These are phyloP conservation scores for Pocota personata DNA, from an alignment of 2,888 invertebrate genomes.

Conservation along the genomic window DNA sequence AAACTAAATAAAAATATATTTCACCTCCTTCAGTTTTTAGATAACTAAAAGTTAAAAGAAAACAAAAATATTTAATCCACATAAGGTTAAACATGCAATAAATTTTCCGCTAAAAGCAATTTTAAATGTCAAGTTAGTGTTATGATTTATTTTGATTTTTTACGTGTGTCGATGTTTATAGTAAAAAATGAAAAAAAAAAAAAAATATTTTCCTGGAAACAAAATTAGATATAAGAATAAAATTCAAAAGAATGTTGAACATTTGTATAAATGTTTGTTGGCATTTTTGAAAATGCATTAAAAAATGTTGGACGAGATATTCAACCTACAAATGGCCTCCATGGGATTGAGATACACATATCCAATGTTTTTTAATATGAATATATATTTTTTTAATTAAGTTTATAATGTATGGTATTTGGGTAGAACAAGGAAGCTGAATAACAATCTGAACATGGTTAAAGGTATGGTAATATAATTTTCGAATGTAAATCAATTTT, in stretches of 20 bases:
- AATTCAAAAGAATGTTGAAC: background rate
- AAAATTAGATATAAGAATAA: background rate
- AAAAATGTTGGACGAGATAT: background rate
- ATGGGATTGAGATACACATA: slow-evolving; percentile 6
- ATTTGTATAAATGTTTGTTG: background rate
- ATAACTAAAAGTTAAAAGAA: background rate
- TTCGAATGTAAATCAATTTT: too few species aligned
- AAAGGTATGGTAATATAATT: too few species aligned
- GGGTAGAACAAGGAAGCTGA: background rate
- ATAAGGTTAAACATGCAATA: slow-evolving; percentile 12
- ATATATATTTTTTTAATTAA: background rate
- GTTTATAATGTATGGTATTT: background rate
- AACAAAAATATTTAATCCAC: background rate
- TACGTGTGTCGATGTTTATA: background rate
- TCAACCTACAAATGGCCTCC: slow-evolving; percentile 50
- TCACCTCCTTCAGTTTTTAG: background rate
- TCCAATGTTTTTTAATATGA: slow-evolving; percentile 3
- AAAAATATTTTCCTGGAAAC: background rate
- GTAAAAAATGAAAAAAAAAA: background rate
- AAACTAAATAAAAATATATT: background rate
- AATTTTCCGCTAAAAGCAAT: slow-evolving; percentile 7
- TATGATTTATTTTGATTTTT: background rate
- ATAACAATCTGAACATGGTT: too few species aligned
- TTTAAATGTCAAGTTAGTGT: background rate
- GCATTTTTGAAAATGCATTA: slow-evolving; percentile 4